These are phyloP conservation scores for Cetonia aurata DNA, from an alignment of 2,888 invertebrate species.

Conservation along the genomic window DNA sequence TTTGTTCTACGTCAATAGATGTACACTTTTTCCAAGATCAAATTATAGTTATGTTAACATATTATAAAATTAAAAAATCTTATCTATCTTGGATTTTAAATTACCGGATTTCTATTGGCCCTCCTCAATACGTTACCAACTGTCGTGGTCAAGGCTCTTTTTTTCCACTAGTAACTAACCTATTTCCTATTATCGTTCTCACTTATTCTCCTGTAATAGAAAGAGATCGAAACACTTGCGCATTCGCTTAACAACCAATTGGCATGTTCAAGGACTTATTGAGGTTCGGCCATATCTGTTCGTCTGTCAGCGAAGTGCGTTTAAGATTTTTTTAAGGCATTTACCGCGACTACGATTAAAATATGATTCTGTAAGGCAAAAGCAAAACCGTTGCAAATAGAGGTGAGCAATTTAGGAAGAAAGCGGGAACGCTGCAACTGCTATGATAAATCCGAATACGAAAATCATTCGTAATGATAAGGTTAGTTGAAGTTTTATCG, in stretches of 20 bases:
- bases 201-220: background rate
- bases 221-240: background rate
- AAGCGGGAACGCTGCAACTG: slow-evolving; percentile 22
- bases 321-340: slow-evolving; percentile 19
- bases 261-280: slow-evolving; percentile 37
- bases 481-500: slow-evolving; percentile 46
- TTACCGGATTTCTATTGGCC: slow-evolving; percentile 15
- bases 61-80: slow-evolving; percentile 5
- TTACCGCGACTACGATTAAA: slow-evolving; percentile 1
- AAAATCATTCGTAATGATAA: slow-evolving; percentile 47
- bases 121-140: slow-evolving; percentile 26
- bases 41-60: background rate
- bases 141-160: slow-evolving; percentile 32
- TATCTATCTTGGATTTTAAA: background rate
- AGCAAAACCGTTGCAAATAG: background rate
- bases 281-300: slow-evolving; percentile 42
- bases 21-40: no score
- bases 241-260: slow-evolving; percentile 3
- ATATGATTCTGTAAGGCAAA: slow-evolving; percentile 19
- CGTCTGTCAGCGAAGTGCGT: slow-evolving; percentile 42
- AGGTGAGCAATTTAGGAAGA: background rate
- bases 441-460: slow-evolving; percentile 46
- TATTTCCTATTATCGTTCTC: slow-evolving; percentile 10
- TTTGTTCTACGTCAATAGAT: background rate
- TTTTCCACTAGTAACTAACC: background rate